phyloP scores from a whole-genome alignment of 2,888 invertebrate genomes.

The Globia sparganii region DNA sequence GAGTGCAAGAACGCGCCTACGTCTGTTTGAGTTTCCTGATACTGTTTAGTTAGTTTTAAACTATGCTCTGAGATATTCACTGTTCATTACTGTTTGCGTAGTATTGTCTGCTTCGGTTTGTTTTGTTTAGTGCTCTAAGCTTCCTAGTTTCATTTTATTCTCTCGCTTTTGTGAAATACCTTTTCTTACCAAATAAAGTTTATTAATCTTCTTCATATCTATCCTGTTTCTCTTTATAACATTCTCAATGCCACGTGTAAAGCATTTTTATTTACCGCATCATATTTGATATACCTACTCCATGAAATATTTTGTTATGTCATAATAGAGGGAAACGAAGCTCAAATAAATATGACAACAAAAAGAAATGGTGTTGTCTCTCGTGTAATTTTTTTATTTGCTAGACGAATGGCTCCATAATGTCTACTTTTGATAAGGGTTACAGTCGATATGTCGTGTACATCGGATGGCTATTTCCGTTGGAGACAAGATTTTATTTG shows the following conservation, averaged over 20 bases:
- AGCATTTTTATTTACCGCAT: slow-evolving; percentile 43
- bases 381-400: slow-evolving; percentile 70
- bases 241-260: slow-evolving; percentile 11
- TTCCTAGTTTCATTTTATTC: slow-evolving; percentile 4
- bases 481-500: slow-evolving; percentile 71
- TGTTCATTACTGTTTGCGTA: slow-evolving; percentile 65
- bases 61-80: slow-evolving; percentile 57
- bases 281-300: slow-evolving; percentile 43
- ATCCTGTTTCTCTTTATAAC: slow-evolving; percentile 21
- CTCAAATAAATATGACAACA: slow-evolving; percentile 59
- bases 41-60: slow-evolving; percentile 73
- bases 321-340: slow-evolving; percentile 45
- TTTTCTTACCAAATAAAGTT: background rate
- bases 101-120: slow-evolving; percentile 26
- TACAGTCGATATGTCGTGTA: slow-evolving; percentile 73
- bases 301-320: slow-evolving; percentile 45
- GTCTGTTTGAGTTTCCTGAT: slow-evolving; percentile 68
- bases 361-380: slow-evolving; percentile 61
- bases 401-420: slow-evolving; percentile 77
- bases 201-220: slow-evolving; percentile 22
- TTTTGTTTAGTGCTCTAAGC: slow-evolving; percentile 12
- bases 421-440: slow-evolving; percentile 84
- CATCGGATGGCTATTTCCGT: slow-evolving; percentile 68
- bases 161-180: background rate
- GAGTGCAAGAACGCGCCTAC: slow-evolving; percentile 68